Evolutionary conservation across 2,797 vertebrate species (phyloP), one percentile per base, ranked within the genome.

Genomic region (Tapirus indicus): DNA sequence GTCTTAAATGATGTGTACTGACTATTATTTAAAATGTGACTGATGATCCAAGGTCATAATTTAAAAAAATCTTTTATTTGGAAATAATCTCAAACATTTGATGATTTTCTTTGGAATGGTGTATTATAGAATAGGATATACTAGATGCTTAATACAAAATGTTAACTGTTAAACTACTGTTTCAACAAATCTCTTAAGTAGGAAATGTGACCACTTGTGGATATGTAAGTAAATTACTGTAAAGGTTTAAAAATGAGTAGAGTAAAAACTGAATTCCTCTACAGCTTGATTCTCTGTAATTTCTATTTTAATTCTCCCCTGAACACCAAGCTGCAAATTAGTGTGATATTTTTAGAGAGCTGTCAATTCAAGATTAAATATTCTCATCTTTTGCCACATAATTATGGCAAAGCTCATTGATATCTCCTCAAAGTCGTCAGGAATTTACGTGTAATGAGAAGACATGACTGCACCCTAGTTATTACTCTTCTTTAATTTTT

Each of bases 301-400:
- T 91, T 38, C 47, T 79, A 41, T 93, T 92, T 91, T 91, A 88
- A 86, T 44, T 27, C 60, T 78, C 35, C 77, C 10, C 54, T 88
- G 58, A 96, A 96, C 35, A 93, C 16, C 13, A 92, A 52, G 27
- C 44, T 88, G 80, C 35, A 97, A 83, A 83, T 79, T 84, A 62
- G 20, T 71, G 35, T 60, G 58, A 56, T 89, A 96, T 85, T 94
- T 95, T 96, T 95, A 95, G 60, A 95, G 93, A 84, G 2, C 27
- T 93, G 58, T 56, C 80, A 94, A 88, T 54, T 96, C 12, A 80
- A 79, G 69, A 88, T 96, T 95, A 95, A 97, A 88, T 97, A 56
- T 12, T 85, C 80, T 78, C 35, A 79, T 94, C 54, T 72, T 84
- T 85, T 86, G 38, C 47, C 47, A 72, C 32, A 25, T 88, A 88